Percentiles rank a stretch among this genome's conserved stretches.
These are phyloP conservation scores for Arion vulgaris DNA, from an alignment of 1,140 invertebrate species.

Conservation along the genomic window DNA sequence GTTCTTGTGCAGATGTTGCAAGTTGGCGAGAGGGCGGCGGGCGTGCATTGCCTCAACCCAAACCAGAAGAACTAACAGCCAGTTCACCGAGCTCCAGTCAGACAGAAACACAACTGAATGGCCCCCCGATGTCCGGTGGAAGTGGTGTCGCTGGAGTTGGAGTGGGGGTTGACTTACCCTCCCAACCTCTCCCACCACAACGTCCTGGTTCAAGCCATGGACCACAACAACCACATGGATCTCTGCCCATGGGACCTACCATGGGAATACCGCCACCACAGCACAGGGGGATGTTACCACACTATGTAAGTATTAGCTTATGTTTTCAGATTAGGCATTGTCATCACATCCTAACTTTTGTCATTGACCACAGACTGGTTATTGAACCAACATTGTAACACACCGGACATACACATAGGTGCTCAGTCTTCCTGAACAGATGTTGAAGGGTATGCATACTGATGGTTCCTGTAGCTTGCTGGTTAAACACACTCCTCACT, in stretches of 20 bases:
- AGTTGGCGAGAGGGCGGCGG: slow-evolving; percentile 73
- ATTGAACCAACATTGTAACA: too few species aligned
- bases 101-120: slow-evolving; percentile 69
- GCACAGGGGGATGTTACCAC: slow-evolving; percentile 83
- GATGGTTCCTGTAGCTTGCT: too few species aligned
- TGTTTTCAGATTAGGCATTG: too few species aligned
- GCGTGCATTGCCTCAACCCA: slow-evolving; percentile 68
- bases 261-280: slow-evolving; percentile 72
- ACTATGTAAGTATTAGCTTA: slow-evolving; percentile 71
- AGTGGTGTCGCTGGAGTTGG: slow-evolving; percentile 39
- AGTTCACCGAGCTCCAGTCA: slow-evolving; percentile 53
- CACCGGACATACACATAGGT: too few species aligned
- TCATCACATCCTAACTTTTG: too few species aligned
- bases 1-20: slow-evolving; percentile 54
- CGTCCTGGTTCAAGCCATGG: slow-evolving; percentile 69
- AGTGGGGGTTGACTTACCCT: slow-evolving; percentile 59
- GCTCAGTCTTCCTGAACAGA: too few species aligned
- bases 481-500: too few species aligned
- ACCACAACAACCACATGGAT: slow-evolving; percentile 62
- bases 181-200: slow-evolving; percentile 78
- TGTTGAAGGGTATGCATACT: too few species aligned
- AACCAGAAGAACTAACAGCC: slow-evolving; percentile 54
- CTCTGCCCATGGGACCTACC: slow-evolving; percentile 64
- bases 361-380: too few species aligned
- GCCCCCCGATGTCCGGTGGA: slow-evolving; percentile 68